A percentile compares a stretch with the other conserved stretches of the same genome.
These are phyloP conservation scores for Pollenia griseotomentosa DNA, from an alignment of 2,888 invertebrate species.

Conservation along the genomic window DNA sequence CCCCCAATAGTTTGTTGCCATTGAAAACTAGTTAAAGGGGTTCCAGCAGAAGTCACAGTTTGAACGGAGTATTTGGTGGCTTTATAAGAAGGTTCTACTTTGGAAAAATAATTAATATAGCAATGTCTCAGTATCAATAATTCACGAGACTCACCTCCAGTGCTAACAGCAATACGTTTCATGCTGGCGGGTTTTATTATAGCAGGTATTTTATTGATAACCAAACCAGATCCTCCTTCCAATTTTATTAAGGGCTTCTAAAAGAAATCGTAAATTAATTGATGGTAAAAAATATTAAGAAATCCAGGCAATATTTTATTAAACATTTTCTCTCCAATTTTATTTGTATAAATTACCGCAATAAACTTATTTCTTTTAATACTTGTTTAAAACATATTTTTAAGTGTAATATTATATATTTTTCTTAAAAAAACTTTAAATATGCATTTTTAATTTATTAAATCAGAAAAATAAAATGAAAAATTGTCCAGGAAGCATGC, in stretches of 20 bases:
- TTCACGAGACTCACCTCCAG: constrained; percentile 67
- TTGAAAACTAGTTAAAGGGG: constrained; percentile 76
- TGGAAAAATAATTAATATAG: constrained; percentile 21
- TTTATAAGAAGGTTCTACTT: constrained; percentile 76
- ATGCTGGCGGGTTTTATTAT: constrained; percentile 78
- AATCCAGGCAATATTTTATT: no score
- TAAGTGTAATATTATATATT: not conserved
- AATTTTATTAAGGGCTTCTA: constrained; percentile 76
- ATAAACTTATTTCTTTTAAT: no score
- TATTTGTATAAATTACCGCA: no score
- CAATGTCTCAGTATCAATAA: not conserved
- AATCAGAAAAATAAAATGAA: not conserved
- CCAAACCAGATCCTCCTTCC: constrained; percentile 73
- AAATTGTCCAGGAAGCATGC: constrained; percentile 33
- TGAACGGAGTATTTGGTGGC: constrained; percentile 79
- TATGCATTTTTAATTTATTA: not conserved
- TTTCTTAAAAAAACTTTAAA: no score
- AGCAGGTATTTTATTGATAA: constrained; percentile 78
- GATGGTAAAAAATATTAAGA: not conserved
- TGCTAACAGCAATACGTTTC: constrained; percentile 78
- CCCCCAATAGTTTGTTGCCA: constrained; percentile 74
- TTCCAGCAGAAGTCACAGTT: constrained; percentile 77
- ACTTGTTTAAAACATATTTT: not conserved
- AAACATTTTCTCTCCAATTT: no score
- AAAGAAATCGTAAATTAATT: constrained; percentile 18